phyloP scores from a whole-genome alignment of 2,113 vertebrate species.

The Regulus satrapa region DNA sequence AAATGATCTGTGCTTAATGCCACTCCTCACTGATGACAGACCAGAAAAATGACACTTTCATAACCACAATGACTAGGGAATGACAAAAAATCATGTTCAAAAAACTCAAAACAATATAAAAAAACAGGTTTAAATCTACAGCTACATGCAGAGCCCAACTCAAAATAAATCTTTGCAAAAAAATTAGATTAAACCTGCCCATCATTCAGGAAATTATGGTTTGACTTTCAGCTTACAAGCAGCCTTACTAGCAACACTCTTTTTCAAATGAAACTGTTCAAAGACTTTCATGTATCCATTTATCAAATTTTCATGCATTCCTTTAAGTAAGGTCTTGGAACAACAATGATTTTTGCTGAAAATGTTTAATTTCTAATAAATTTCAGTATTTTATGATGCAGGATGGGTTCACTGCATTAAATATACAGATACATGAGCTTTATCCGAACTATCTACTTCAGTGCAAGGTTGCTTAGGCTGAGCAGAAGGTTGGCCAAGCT shows the following conservation, averaged over 20 bases:
- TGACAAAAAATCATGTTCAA: neutral
- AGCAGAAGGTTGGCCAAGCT: neutral
- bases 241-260: neutral
- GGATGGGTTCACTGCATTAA: neutral
- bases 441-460: neutral
- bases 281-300: neutral
- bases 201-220: neutral
- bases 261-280: neutral
- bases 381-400: neutral
- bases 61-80: neutral
- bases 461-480: neutral
- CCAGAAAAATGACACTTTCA: slow-evolving; percentile 36
- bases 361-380: neutral
- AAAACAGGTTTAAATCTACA: neutral
- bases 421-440: neutral
- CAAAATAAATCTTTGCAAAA: neutral
- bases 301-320: neutral
- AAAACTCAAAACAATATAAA: neutral
- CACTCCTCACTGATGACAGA: slow-evolving; percentile 44
- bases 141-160: neutral
- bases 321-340: neutral
- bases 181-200: neutral
- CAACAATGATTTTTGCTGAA: neutral
- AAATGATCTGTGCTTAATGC: slow-evolving; percentile 43
- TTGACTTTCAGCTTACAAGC: neutral